Conservation (phyloP, 2,888 invertebrate genomes). For the Hydriomena furcata region DNA sequence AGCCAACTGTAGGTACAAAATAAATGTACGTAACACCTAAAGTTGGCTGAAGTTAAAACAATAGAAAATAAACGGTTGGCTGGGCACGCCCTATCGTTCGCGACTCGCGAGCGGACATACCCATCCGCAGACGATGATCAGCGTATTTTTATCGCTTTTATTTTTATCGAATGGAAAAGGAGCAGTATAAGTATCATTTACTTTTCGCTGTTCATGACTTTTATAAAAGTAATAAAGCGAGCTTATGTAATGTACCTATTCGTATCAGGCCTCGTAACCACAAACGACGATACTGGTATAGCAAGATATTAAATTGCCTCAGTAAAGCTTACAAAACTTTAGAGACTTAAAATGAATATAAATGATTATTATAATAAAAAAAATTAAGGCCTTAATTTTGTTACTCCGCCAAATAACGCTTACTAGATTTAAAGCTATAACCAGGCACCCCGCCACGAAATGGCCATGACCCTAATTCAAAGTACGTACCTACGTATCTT, state of each 20-base stretch:
- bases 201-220: neutral
- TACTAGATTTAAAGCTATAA: slow-evolving; percentile 4
- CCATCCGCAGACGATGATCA: slow-evolving; percentile 52
- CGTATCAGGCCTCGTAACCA: too few species aligned
- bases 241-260: too few species aligned
- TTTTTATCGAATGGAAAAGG: slow-evolving; percentile 39
- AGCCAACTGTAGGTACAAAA: neutral
- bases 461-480: slow-evolving; percentile 19
- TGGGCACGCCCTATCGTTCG: slow-evolving; percentile 53
- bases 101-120: slow-evolving; percentile 39
- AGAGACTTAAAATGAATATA: too few species aligned
- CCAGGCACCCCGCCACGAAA: slow-evolving; percentile 5
- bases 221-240: too few species aligned
- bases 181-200: slow-evolving; percentile 23
- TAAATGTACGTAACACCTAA: slow-evolving; percentile 25
- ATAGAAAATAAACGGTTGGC: slow-evolving; percentile 53
- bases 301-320: too few species aligned
- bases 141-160: slow-evolving; percentile 56
- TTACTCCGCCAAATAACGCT: too few species aligned
- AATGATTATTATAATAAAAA: too few species aligned
- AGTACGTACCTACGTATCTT: slow-evolving; percentile 17
- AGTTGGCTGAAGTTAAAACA: slow-evolving; percentile 41
- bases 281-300: too few species aligned
- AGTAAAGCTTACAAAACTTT: too few species aligned
- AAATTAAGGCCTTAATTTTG: too few species aligned